These are phyloP conservation scores for Ceratothoa steindachneri DNA, from an alignment of 2,888 invertebrate genomes.

Conservation along the genomic window DNA sequence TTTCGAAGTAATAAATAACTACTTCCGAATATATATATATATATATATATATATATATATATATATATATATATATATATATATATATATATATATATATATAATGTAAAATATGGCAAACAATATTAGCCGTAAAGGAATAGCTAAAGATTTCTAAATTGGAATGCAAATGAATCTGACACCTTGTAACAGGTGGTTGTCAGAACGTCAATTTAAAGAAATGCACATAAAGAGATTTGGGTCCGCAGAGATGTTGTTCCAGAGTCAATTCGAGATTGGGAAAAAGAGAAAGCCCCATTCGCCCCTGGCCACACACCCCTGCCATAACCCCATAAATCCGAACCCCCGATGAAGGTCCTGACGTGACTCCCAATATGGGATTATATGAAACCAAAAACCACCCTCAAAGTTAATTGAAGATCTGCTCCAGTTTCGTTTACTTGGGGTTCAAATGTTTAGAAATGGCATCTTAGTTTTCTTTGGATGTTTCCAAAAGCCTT, in stretches of 20 bases:
- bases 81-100: background rate
- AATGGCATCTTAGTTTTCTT: too few relatives aligned
- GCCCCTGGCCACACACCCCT: too few relatives aligned
- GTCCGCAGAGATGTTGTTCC: background rate
- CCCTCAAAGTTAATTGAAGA: too few relatives aligned
- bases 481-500: too few relatives aligned
- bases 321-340: too few relatives aligned
- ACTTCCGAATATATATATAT: background rate
- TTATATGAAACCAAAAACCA: too few relatives aligned
- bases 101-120: background rate
- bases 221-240: background rate
- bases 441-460: too few relatives aligned
- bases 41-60: background rate
- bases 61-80: background rate
- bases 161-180: background rate
- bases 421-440: too few relatives aligned
- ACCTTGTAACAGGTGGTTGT: background rate
- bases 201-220: background rate
- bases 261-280: background rate
- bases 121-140: background rate
- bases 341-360: too few relatives aligned
- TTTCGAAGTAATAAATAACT: too few relatives aligned
- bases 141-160: background rate
- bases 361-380: too few relatives aligned
- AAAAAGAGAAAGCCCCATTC: too few relatives aligned